A percentile compares a stretch with the other conserved stretches of the same genome.
phyloP scores from a whole-genome alignment of 2,113 vertebrate species.

The Rhipidura dahli region DNA sequence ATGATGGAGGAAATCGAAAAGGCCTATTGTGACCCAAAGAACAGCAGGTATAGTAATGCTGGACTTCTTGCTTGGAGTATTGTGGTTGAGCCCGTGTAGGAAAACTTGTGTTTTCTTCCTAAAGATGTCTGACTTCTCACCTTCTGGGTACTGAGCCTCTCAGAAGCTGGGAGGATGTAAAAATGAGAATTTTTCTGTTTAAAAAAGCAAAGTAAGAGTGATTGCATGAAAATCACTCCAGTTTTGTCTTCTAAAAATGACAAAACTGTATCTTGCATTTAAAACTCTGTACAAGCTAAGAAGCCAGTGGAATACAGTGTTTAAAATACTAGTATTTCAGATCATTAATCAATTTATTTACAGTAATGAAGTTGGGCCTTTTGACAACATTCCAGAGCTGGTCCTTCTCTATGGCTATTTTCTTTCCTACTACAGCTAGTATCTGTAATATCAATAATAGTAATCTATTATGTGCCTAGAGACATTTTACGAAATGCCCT shows the following conservation, averaged over 20 bases:
- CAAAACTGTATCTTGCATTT: not conserved
- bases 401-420: not conserved
- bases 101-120: not conserved
- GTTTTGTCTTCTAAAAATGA: not conserved
- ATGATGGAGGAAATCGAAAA: constrained; percentile 83
- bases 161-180: not conserved
- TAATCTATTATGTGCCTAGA: not conserved
- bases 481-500: not conserved
- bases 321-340: not conserved
- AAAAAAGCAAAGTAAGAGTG: not conserved
- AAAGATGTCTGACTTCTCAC: not conserved
- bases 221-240: not conserved
- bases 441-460: not conserved
- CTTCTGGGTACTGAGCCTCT: not conserved
- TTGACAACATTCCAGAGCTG: not conserved
- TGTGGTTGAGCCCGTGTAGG: not conserved
- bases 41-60: constrained; percentile 35
- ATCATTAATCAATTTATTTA: not conserved
- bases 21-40: constrained; percentile 81
- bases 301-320: not conserved
- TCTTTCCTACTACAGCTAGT: not conserved
- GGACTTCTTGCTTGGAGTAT: not conserved
- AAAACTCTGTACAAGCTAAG: not conserved
- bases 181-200: not conserved
- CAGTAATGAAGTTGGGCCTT: not conserved